Evolutionary conservation across 2,888 invertebrate genomes (phyloP), one percentile per base, ranked within the genome.

Genomic region (Tetanocera ferruginea): DNA sequence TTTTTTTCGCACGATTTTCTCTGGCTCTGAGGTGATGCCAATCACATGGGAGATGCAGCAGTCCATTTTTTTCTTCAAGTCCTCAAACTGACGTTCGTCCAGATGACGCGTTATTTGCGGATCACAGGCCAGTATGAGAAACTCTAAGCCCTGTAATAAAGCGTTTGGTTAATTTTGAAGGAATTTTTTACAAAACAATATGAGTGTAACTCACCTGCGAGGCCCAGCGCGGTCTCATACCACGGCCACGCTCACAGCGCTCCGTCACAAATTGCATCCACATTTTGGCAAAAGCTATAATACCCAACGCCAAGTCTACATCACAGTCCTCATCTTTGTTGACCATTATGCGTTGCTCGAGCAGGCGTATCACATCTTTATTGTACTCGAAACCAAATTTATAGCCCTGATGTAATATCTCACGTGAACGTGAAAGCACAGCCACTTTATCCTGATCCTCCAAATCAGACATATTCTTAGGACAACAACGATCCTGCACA

Each of bases 201-300:
- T 23, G 19, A 19, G 23, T 25, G 25, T 17, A 43, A 25, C 51
- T 67, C 25, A 75, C 75, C 67, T 75, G 96, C 86, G 93, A 93
- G 3, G 97, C 97, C 97, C 97, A 97, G 86, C 97, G 91, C 0
- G 96, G 96, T 28, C 95, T 90, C 82, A 95, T 91, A 0, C 96
- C 96, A 5, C 96, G 91, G 0, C 96, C 96, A 0, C 94, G 90
- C 86, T 97, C 97, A 87, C 97, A 98, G 19, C 95, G 92, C 85
- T 94, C 93, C 81, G 93, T 92, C 1, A 96, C 97, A 88, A 97
- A 98, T 77, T 92, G 91, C 95, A 97, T 97, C 98, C 98, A 98
- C 87, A 95, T 93, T 83, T 93, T 92, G 11, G 95, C 94, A 87
- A 95, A 95, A 52, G 91, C 90, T 5, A 95, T 92, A 83, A 95